These are phyloP conservation scores for Riparia riparia DNA, from an alignment of 2,113 vertebrate genomes.

Conservation along the genomic window DNA sequence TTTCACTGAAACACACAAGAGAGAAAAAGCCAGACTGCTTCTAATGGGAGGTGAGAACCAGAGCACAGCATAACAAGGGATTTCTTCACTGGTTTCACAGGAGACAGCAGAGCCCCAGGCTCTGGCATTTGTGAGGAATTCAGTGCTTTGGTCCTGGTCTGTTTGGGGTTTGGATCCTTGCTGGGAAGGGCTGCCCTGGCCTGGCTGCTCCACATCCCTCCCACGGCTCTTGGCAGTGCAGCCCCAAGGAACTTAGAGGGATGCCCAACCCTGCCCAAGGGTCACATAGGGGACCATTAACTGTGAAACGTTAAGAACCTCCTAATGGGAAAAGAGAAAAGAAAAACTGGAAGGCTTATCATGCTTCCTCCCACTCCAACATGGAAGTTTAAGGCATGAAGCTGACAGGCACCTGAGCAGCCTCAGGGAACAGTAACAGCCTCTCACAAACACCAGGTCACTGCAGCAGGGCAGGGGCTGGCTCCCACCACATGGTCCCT, in stretches of 20 bases:
- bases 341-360: neutral
- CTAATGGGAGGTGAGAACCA: neutral
- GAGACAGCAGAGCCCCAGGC: neutral
- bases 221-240: neutral
- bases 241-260: fast-evolving
- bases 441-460: fast-evolving
- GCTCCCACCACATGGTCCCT: fast-evolving
- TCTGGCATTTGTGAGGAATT: neutral
- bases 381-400: neutral
- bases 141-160: neutral
- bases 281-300: neutral
- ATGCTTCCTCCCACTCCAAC: neutral
- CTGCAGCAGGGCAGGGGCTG: neutral
- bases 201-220: neutral
- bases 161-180: neutral
- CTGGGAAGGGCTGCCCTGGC: neutral
- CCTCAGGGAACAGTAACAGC: fast-evolving
- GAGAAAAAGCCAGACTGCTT: neutral
- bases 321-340: neutral
- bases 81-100: neutral
- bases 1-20: neutral
- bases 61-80: neutral
- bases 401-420: neutral
- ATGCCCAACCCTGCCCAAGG: neutral
- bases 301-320: neutral